Base-by-base conservation (phyloP, 2,888 invertebrate species). In the Cartodere bifasciata region DNA sequence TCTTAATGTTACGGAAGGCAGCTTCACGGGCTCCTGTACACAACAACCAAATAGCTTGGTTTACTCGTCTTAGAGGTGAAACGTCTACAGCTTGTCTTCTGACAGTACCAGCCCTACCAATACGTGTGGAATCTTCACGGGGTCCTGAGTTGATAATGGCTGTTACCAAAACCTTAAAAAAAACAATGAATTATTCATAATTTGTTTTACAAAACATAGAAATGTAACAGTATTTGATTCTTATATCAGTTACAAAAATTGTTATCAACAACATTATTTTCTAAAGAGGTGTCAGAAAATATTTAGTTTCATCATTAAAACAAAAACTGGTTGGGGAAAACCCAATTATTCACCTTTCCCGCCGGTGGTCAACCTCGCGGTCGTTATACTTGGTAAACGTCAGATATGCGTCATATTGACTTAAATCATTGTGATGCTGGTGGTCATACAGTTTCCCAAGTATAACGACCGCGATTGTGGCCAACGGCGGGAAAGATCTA, bases 21-120 rank as follows among this genome's bases (percentile, higher is more conserved):
- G 98, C 94, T 66, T 98, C 97, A 49, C 98, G 81, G 29, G 98
- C 95, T 42, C 98, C 98, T 30, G 97, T 98, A 66, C 97, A 97
- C 56, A 99, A 64, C 55, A 99, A 70, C 95, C 95, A 99, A 62
- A 99, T 95, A 29, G 98, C 98, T 71, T 97, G 97, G 70, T 98
- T 99, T 11, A 98, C 98, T 58, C 98, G 78, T 48, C 98, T 75
- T 48, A 99, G 72, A 9, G 98, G 98, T 7, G 97, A 97, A 36
- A 98, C 98, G 56, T 98, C 98, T 44, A 98, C 98, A 49, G 98
- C 98, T 60, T 98, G 98, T 65, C 98, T 79, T 60, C 98, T 79
- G n/a, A 99, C 98, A 2, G 98, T 99, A 73, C 98, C 98, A 42
- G 97, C 97, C 55, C 98, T 87, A 64, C 98, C 98, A 55, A 98